These are phyloP conservation scores for Stictocephala bisonia DNA, from an alignment of 2,888 invertebrate species.

Conservation along the genomic window DNA sequence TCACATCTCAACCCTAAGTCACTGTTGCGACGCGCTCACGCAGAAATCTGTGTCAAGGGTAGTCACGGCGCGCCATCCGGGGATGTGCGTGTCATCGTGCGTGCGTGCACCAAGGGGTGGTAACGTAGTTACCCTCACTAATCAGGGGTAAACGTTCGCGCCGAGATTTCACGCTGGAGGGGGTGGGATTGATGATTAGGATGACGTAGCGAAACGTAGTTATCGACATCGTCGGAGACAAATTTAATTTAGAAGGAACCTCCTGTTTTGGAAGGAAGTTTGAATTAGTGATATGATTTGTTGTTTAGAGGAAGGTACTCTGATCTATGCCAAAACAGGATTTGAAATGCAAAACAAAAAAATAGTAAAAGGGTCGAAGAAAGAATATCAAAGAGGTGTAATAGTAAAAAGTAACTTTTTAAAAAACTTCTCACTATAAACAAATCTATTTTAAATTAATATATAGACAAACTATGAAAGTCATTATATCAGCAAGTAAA, in stretches of 20 bases:
- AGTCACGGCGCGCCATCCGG: background rate
- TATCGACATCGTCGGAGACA: slow-evolving; percentile 14
- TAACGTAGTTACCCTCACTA: slow-evolving; percentile 26
- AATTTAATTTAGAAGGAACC: slow-evolving; percentile 5
- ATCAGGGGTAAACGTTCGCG: slow-evolving; percentile 37
- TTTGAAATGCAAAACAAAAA: no score
- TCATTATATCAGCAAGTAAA: no score
- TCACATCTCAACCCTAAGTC: slow-evolving; percentile 40
- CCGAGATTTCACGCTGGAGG: slow-evolving; percentile 1
- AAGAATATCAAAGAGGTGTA: no score
- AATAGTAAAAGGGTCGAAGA: no score
- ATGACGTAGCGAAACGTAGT: background rate
- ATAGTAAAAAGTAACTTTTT: no score
- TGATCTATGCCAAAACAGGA: background rate
- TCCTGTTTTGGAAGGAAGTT: background rate
- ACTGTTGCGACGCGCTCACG: slow-evolving; percentile 41
- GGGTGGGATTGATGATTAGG: background rate
- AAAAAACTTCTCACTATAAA: no score
- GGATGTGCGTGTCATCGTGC: slow-evolving; percentile 7
- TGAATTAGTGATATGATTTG: no score
- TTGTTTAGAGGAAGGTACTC: no score
- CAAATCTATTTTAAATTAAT: no score
- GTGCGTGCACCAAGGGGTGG: slow-evolving; percentile 15
- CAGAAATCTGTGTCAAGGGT: slow-evolving; percentile 48
- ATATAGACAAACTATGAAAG: no score